These are phyloP conservation scores for Heterodera carotae DNA, from an alignment of 1,140 invertebrate genomes.

Conservation along the genomic window DNA sequence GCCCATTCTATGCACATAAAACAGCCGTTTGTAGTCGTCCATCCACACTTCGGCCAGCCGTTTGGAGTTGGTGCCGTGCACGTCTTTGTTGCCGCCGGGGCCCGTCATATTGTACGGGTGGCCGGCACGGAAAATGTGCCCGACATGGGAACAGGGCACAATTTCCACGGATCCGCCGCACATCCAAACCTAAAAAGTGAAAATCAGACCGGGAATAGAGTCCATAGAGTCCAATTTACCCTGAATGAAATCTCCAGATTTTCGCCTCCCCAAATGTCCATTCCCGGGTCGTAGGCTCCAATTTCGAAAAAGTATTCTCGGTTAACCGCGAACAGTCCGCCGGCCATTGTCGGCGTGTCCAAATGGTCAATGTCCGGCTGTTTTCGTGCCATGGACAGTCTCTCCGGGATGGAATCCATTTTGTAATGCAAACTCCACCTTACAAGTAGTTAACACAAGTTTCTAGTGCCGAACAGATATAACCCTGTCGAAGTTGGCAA, in stretches of 20 bases:
- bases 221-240: constrained; percentile 73
- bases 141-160: constrained; percentile 91
- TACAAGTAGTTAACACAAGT: not conserved
- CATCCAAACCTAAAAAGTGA: constrained; percentile 78
- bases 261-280: constrained; percentile 99
- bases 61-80: constrained; percentile 87
- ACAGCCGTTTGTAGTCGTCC: constrained; percentile 77
- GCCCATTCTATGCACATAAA: constrained; percentile 80
- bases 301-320: constrained; percentile 94
- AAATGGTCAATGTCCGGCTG: constrained; percentile 23
- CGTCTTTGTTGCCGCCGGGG: constrained; percentile 73
- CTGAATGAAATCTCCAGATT: constrained; percentile 98
- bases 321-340: constrained; percentile 93
- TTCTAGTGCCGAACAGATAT: too few relatives aligned
- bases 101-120: constrained; percentile 88
- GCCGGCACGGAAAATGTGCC: constrained; percentile 85
- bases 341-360: constrained; percentile 93
- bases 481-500: too few relatives aligned
- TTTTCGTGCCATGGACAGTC: constrained; percentile 68
- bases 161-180: constrained; percentile 93
- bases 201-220: too few relatives aligned
- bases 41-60: constrained; percentile 92
- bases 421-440: constrained; percentile 78
- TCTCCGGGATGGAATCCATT: constrained; percentile 85
- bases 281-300: constrained; percentile 94